Evolutionary conservation across 2,797 vertebrate species (phyloP), one percentile per base, ranked within the genome.

Genomic region (Prionace glauca): DNA sequence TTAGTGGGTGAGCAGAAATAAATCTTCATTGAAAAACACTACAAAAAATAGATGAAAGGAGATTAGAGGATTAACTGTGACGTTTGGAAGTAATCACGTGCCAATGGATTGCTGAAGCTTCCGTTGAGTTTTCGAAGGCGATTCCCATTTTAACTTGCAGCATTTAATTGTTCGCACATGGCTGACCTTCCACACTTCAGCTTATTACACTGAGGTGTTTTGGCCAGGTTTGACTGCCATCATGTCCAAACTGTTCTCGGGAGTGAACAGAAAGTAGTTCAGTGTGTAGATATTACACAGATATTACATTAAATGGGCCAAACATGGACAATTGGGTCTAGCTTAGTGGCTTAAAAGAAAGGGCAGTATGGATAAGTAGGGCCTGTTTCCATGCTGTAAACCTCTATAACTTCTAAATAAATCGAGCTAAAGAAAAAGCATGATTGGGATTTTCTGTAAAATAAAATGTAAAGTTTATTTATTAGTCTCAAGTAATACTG

Each of bases 21-120:
- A 95, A 95, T n/a, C 93, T 77, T 74, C 41, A 32, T 74, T 45
- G 74, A 20, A 50, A 74, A n/a, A n/a, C 7, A 16, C 93, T 29
- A 74, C 41, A 18, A 69, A 29, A 94, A 72, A 94, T 56, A 41
- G 93, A 95, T 77, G 93, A 56, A 77, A 77, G 69, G 71, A 60
- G 41, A 95, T 95, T 95, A 95, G 72, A n/a, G 93, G 93, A 95
- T 95, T 95, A 95, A 50, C 41, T 56, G 10, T 74, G 69, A 95
- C 26, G 41, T 94, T 94, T 41, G 79, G 62, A 50, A 4, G 71
- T 94, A 94, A 41, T 72, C 41, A 26, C 18, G 24, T 12, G 18
- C 56, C 50, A 90, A 10, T 90, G 29, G 32, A 90, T 18, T 16
- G 29, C 29, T 94, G 92, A 72, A 94, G 18, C 20, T 74, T 20